phyloP scores from a whole-genome alignment of 2,797 vertebrate species.

The Periophthalmus magnuspinnatus region DNA sequence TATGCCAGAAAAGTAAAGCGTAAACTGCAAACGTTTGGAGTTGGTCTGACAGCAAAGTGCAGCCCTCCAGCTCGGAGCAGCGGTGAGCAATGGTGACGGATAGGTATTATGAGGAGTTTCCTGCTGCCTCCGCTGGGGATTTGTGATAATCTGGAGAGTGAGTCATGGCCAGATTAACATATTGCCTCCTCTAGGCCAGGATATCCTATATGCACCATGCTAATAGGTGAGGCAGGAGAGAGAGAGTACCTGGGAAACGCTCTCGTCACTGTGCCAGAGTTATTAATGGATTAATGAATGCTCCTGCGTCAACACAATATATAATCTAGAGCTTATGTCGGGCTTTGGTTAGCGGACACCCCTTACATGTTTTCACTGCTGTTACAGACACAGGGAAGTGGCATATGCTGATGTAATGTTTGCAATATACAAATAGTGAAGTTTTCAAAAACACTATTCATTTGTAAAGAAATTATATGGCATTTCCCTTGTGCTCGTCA shows the following conservation, averaged over 20 bases:
- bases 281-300: constrained; percentile 41
- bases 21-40: constrained; percentile 25
- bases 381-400: constrained; percentile 22
- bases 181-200: constrained; percentile 63
- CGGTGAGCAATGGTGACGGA: constrained; percentile 63
- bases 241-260: constrained; percentile 41
- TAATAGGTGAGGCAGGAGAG: constrained; percentile 53
- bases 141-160: constrained; percentile 73
- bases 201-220: constrained; percentile 66
- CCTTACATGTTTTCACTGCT: constrained; percentile 37
- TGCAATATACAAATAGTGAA: neutral
- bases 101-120: constrained; percentile 69
- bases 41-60: constrained; percentile 38
- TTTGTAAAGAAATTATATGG: neutral
- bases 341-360: constrained; percentile 35
- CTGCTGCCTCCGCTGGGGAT: constrained; percentile 70
- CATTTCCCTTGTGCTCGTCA: constrained; percentile 2
- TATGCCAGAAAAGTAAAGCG: neutral
- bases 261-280: constrained; percentile 27
- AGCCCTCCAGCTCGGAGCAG: constrained; percentile 64
- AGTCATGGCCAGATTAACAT: constrained; percentile 70
- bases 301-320: constrained; percentile 33
- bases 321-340: constrained; percentile 35
- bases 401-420: constrained; percentile 4
- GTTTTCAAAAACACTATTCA: neutral